Percentiles rank a stretch among this genome's conserved stretches.
phyloP scores from a whole-genome alignment of 1,140 invertebrate species.

The Drosophila seguyi region DNA sequence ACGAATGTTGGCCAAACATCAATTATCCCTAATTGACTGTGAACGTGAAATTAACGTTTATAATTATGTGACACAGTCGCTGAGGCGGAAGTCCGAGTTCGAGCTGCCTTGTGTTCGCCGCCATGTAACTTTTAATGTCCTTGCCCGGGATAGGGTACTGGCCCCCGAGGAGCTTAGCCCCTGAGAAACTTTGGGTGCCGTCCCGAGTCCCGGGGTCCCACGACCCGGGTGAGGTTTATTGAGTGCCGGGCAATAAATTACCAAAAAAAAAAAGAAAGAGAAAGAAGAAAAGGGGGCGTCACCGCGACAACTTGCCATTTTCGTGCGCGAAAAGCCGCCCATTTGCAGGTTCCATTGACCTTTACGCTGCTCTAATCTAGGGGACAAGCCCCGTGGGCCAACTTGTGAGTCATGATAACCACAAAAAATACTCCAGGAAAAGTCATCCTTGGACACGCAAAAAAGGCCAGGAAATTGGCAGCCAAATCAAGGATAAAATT shows the following conservation, averaged over 20 bases:
- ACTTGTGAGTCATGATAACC: constrained; percentile 18
- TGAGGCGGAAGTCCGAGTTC: constrained; percentile 52
- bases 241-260: constrained; percentile 77
- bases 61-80: constrained; percentile 76
- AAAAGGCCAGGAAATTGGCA: neutral
- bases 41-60: constrained; percentile 83
- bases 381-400: constrained; percentile 31
- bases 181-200: constrained; percentile 20
- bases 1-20: constrained; percentile 82
- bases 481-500: constrained; percentile 5
- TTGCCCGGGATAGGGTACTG: constrained; percentile 7
- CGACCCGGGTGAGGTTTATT: constrained; percentile 51
- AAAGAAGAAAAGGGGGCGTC: constrained; percentile 41
- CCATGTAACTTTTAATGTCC: constrained; percentile 53
- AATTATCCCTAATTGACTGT: constrained; percentile 84
- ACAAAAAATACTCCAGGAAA: constrained; percentile 6
- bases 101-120: constrained; percentile 16
- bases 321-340: constrained; percentile 30
- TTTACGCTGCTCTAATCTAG: constrained; percentile 27
- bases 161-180: constrained; percentile 26
- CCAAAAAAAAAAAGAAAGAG: constrained; percentile 29
- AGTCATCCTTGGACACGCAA: constrained; percentile 2
- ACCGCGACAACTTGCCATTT: constrained; percentile 51
- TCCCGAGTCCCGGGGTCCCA: constrained; percentile 2
- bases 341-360: constrained; percentile 54